Evolutionary conservation across 2,113 vertebrate species (phyloP).

Genomic region (Atrichornis clamosus): DNA sequence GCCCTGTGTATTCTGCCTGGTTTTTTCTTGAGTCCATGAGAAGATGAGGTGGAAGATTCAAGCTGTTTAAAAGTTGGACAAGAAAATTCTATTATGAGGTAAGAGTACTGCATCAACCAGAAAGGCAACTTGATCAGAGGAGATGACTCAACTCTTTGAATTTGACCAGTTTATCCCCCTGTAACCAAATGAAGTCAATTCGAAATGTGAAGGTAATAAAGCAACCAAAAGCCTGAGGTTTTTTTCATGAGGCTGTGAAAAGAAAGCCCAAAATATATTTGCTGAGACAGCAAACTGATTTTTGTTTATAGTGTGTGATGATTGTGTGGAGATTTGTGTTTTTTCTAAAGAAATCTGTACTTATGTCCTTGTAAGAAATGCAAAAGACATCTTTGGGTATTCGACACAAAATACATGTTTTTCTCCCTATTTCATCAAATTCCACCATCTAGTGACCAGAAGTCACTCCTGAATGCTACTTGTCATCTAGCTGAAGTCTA

Average conservation of each 20-base stretch:
- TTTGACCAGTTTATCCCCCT: not conserved
- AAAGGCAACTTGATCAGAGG: not conserved
- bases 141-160: not conserved
- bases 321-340: not conserved
- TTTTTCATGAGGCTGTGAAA: not conserved
- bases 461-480: not conserved
- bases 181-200: not conserved
- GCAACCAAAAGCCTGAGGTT: not conserved
- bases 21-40: not conserved
- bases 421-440: not conserved
- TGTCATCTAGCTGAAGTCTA: not conserved
- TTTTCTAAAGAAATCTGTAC: not conserved
- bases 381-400: not conserved
- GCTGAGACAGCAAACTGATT: not conserved
- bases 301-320: not conserved
- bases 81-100: not conserved
- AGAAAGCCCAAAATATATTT: not conserved
- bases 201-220: not conserved
- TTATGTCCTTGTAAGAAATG: not conserved
- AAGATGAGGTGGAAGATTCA: not conserved
- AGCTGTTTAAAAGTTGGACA: not conserved
- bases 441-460: not conserved
- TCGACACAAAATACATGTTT: not conserved
- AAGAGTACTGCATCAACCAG: not conserved
- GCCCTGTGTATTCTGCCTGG: not conserved